A percentile compares a stretch with the other conserved stretches of the same genome.
These are phyloP conservation scores for Eristalis arbustorum DNA, from an alignment of 2,888 invertebrate species.

Conservation along the genomic window DNA sequence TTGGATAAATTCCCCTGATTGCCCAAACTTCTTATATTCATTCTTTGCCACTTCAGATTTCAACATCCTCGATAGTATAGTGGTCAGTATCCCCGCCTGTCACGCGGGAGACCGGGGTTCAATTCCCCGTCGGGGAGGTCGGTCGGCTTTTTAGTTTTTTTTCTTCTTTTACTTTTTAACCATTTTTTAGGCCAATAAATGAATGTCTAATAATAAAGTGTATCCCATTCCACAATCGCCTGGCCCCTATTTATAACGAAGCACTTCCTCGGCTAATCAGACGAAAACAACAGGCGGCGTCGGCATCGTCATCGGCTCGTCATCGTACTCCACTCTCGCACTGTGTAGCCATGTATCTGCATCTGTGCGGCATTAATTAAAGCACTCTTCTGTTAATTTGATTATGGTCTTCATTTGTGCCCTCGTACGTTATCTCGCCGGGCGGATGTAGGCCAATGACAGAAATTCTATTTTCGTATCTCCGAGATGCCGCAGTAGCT, in stretches of 20 bases:
- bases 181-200: neutral
- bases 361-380: neutral
- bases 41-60: neutral
- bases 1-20: no score
- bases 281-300: neutral
- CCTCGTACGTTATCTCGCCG: neutral
- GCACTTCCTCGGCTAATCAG: neutral
- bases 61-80: constrained; percentile 77
- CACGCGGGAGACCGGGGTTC: constrained; percentile 79
- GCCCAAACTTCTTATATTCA: neutral
- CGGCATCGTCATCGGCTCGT: no score
- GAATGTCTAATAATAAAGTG: neutral
- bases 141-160: constrained; percentile 26
- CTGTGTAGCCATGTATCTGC: neutral
- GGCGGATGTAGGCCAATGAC: neutral
- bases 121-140: constrained; percentile 78
- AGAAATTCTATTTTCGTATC: neutral
- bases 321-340: neutral
- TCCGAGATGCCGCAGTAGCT: neutral
- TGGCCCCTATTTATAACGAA: neutral
- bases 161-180: constrained; percentile 16
- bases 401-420: neutral
- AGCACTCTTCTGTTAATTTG: neutral
- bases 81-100: constrained; percentile 79
- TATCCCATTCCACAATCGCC: neutral